Evolutionary conservation across 2,113 vertebrate genomes (phyloP).

Genomic region (Excalfactoria chinensis): DNA sequence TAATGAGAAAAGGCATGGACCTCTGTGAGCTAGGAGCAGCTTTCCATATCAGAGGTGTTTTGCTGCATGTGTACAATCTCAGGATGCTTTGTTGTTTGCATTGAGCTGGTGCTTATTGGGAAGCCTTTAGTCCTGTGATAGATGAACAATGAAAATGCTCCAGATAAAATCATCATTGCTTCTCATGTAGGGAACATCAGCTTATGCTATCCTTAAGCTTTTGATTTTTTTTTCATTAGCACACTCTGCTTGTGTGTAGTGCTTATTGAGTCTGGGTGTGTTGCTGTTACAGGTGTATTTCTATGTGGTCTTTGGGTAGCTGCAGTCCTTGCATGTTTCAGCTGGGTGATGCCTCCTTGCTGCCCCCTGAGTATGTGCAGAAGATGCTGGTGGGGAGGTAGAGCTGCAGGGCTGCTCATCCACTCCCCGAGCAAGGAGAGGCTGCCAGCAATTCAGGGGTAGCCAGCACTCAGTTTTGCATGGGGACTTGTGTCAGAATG

Average conservation of each 20-base stretch:
- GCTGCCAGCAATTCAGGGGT: neutral
- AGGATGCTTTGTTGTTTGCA: neutral
- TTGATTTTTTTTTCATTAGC: neutral
- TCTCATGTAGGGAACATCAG: neutral
- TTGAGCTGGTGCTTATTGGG: neutral
- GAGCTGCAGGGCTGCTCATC: neutral
- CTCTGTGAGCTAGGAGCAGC: neutral
- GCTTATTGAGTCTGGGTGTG: neutral
- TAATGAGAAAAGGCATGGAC: slow-evolving; percentile 14
- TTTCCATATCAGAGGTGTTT: neutral
- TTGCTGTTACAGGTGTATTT: neutral
- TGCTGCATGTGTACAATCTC: neutral
- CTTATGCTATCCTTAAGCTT: neutral
- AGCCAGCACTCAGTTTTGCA: neutral
- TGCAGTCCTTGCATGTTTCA: neutral
- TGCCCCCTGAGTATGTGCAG: neutral
- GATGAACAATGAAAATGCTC: neutral
- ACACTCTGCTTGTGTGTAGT: neutral
- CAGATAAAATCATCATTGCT: slow-evolving; percentile 31
- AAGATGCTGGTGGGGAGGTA: neutral
- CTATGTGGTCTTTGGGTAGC: accelerated
- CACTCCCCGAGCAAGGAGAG: neutral
- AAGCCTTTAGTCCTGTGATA: neutral
- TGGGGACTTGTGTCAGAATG: neutral
- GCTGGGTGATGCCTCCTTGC: neutral